Evolutionary conservation across 2,888 invertebrate genomes (phyloP), one percentile per base, ranked within the genome.

Genomic region (Chymomyza fuscimana): DNA sequence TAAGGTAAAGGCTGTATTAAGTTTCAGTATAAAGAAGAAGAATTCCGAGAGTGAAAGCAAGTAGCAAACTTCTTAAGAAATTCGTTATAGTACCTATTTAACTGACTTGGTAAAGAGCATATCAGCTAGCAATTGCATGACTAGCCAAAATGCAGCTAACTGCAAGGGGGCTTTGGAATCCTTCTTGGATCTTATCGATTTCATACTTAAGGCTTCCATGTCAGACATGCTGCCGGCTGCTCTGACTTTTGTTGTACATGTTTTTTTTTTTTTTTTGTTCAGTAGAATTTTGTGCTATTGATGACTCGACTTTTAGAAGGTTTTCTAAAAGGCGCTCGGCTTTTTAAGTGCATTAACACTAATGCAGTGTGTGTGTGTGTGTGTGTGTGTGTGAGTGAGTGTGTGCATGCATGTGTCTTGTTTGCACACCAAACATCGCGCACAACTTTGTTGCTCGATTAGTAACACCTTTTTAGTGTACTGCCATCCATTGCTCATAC

Each of bases 151-250:
- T 46, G 40, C 40, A 0, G 40, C 10, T 2, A 12, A 12, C 40
- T 46, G 4, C 40, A 25, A 25, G 12, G 40, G 1, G 12, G 40
- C 1, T 9, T 5, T 36, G 40, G 12, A 4, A 46, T 46, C 12
- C 10, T 46, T 7, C 40, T 4, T 46, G 12, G 12, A 63, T 65
- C 79, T 79, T 82, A 86, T 86, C 82, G 84, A 86, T 86, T 84
- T 74, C 82, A 84, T 67, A 75, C 76, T 76, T 64, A 64, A 62
- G 73, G 67, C 75, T 68, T 12, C 40, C 40, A 12, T 71, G 63
- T 61, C 78, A 61, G 68, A 69, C 70, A 70, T 76, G 74, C 72
- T 67, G 19, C 25, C 16, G 19, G 69, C 66, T 66, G 51, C 15
- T 68, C 58, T 32, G 32, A 32, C 32, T 32, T 32, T 32, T 32